Evolutionary conservation across 2,888 invertebrate genomes (phyloP), one percentile per base, ranked within the genome.

Genomic region (Argyresthia albistria): DNA sequence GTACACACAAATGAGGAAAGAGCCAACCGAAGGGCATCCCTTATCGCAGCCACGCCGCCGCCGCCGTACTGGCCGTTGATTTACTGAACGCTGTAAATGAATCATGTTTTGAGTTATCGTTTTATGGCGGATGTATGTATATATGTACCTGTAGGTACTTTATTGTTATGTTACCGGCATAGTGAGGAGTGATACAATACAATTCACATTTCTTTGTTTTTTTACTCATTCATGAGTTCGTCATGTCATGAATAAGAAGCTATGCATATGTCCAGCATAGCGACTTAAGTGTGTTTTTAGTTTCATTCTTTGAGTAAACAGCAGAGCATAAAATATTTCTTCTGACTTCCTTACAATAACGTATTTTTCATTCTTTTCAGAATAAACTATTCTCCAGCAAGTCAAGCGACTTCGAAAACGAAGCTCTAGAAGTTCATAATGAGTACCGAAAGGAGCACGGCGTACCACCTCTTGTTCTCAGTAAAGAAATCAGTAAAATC

Each of bases 401-500:
- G 39, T 35, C 48, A 8, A 52, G n/a, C 37, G 56, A 57, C 48
- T 87, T 86, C 54, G 87, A 86, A 58, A 76, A 70, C 15, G 83
- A 87, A 60, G 76, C 82, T 0, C 61, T 88, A 47, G 78, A 82
- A 58, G 67, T 76, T 0, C 86, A 87, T 66, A 86, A 87, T 55
- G 80, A 79, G 50, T 80, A 76, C 52, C 73, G 88, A 61, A 61
- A 70, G 56, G 86, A 90, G 12, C 87, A 87, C 57, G 87, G 86
- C 8, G 76, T 72, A 0, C 66, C 76, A 12, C 77, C 89, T 1
- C 69, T 91, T 57, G 84, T 89, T 52, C 72, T 91, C 12, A 91
- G 78, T 62, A 90, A 90, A 66, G 91, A 93, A 78, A 81, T 93
- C 35, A 89, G 89, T 63, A 87, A 89, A 63, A 79, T 88, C 55